Conservation (phyloP, 2,113 vertebrate species). For the Campylomormyrus tamandua region DNA sequence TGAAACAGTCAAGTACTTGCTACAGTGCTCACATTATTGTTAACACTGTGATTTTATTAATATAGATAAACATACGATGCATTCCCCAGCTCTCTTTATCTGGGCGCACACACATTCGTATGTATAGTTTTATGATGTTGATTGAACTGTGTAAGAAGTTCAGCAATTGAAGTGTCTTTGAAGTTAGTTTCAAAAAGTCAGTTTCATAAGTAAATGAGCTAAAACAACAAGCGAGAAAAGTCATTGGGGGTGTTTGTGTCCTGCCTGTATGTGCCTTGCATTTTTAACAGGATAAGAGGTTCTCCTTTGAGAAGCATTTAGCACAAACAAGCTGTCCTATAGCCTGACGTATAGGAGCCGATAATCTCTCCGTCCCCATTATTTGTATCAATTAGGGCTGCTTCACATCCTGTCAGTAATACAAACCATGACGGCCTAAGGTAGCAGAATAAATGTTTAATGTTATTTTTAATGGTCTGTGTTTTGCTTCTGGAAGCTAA, state of each 20-base stretch:
- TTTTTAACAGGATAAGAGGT: conserved; percentile 12
- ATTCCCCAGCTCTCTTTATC: not conserved
- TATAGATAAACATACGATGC: not conserved
- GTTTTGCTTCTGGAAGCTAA: conserved; percentile 41
- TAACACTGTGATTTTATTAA: not conserved
- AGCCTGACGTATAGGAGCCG: not conserved
- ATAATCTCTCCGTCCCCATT: not conserved
- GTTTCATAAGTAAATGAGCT: not conserved
- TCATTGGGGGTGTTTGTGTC: too few relatives aligned
- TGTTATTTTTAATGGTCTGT: conserved; percentile 33
- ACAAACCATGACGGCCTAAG: conserved; percentile 12
- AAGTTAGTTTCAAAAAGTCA: not conserved
- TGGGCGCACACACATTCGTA: not conserved
- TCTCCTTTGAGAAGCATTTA: not conserved
- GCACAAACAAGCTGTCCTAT: conserved; percentile 9
- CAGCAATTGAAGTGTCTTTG: not conserved
- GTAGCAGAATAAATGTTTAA: conserved; percentile 42
- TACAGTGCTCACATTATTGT: not conserved
- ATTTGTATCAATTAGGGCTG: conserved; percentile 17
- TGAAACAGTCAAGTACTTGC: not conserved
- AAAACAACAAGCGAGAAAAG: not conserved
- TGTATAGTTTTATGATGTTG: not conserved
- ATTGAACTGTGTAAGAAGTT: not conserved
- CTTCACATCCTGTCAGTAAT: conserved; percentile 16
- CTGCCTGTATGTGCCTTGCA: conserved; percentile 12